Base-by-base conservation (phyloP, 2,797 vertebrate genomes). In the Crypturellus tataupa region DNA sequence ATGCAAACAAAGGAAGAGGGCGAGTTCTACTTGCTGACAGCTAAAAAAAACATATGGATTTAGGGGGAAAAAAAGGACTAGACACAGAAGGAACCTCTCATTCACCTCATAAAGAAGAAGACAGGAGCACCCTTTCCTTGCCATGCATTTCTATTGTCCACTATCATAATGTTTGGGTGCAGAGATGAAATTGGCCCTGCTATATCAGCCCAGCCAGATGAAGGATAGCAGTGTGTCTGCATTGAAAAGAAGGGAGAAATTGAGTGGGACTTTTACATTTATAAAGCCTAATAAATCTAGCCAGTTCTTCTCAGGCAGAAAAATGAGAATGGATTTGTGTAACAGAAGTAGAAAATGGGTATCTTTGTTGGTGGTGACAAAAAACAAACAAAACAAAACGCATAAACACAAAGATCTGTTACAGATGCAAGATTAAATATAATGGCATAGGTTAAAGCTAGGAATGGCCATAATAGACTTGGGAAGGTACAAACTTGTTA, bases 161-260 rank as follows among this genome's bases (percentile, higher is more conserved):
- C 51, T 85, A 4, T 59, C 65, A 40, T 42, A 78, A 67, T 56
- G 76, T 91, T 21, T 93, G 93, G 69, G 87, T 76, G 93, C 87
- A 95, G 93, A 84, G 92, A 33, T 82, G 90, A 84, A 86, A 83
- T 58, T 72, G 90, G 78, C 89, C 84, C 89, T 93, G 93, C 90
- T 81, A 72, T 80, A 33, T 10, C 80, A 95, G 94, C 90, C 84
- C 91, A 94, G 83, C 16, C 80, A 91, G 67, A 20, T 46, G 67
- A 73, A 89, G 85, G 63, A 40, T 2, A 47, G 86, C 81, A 87
- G 65, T 14, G 79, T 78, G 72, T 86, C 87, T 92, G 68, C 29
- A 64, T 64, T 21, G 12, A 27, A 71, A 89, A 84, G 78, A 77
- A 87, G 58, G 75, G 81, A 93, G 69, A 78, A 29, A 80, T 53